Conservation (phyloP, 2,888 invertebrate genomes). For the Lasioglossum malachurum region DNA sequence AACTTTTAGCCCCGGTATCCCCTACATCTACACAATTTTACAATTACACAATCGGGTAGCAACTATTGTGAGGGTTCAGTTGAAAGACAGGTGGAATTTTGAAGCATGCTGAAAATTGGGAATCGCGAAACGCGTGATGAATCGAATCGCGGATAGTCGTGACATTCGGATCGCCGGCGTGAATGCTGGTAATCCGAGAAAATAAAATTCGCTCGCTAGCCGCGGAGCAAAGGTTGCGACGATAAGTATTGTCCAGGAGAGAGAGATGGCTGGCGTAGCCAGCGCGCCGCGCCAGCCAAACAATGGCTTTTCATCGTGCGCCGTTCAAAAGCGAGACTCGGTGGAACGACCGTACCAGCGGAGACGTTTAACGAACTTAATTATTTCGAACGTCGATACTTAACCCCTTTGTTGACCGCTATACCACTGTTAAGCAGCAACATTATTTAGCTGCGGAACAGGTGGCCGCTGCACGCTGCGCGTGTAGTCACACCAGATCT, state of each 20-base stretch:
- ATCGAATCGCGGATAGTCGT: background rate
- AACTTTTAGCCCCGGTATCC: no score
- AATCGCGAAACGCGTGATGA: background rate
- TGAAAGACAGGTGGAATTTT: background rate
- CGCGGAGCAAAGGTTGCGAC: slow-evolving; percentile 65
- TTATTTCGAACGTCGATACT: slow-evolving; percentile 64
- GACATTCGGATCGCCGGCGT: slow-evolving; percentile 17
- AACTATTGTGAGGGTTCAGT: background rate
- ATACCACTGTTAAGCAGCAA: slow-evolving; percentile 45
- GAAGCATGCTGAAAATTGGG: background rate
- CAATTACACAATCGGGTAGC: background rate
- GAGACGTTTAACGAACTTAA: slow-evolving; percentile 63
- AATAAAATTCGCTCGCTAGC: slow-evolving; percentile 56
- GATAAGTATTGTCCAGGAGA: slow-evolving; percentile 68
- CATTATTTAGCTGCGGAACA: slow-evolving; percentile 39
- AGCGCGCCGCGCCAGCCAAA: slow-evolving; percentile 42
- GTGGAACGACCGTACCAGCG: slow-evolving; percentile 57
- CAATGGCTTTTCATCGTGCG: slow-evolving; percentile 62
- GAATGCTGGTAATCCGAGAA: slow-evolving; percentile 48
- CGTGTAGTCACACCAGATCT: slow-evolving; percentile 2
- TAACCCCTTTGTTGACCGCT: slow-evolving; percentile 62
- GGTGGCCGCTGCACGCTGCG: slow-evolving; percentile 40
- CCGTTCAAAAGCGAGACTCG: slow-evolving; percentile 58
- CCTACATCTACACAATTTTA: background rate
- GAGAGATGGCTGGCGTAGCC: slow-evolving; percentile 33